Conservation (phyloP, 2,888 invertebrate genomes). For the Sesia apiformis region DNA sequence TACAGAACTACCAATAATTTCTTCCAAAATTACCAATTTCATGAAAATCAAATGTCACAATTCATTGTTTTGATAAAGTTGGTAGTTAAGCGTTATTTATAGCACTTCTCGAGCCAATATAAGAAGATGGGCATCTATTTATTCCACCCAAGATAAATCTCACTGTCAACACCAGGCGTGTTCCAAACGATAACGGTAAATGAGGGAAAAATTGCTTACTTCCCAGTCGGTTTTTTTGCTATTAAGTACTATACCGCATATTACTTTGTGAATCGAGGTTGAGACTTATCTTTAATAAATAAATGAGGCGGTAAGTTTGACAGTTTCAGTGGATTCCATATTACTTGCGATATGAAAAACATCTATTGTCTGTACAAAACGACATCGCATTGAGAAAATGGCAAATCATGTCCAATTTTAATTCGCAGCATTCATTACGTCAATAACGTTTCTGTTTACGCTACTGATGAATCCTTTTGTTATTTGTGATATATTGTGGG, state of each 20-base stretch:
- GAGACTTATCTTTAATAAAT: too few species aligned
- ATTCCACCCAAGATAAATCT: conserved; percentile 11
- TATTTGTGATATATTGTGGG: conserved; percentile 6
- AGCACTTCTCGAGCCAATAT: not conserved
- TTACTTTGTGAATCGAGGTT: too few species aligned
- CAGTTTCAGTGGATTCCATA: too few species aligned
- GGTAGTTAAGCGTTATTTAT: conserved; percentile 1
- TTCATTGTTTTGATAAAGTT: conserved; percentile 4
- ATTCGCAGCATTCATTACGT: not conserved
- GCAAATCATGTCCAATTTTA: not conserved
- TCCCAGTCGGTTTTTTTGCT: not conserved
- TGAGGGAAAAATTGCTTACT: conserved; percentile 15
- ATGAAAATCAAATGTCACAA: not conserved
- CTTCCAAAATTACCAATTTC: not conserved
- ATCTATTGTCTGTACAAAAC: too few species aligned
- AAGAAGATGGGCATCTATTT: conserved; percentile 1
- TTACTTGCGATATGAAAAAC: too few species aligned
- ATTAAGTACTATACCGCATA: too few species aligned
- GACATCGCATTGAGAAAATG: not conserved
- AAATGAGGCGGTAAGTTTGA: too few species aligned
- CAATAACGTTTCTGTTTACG: not conserved
- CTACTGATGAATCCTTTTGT: conserved; percentile 3
- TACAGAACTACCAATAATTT: too few species aligned
- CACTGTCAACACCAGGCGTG: conserved; percentile 16
- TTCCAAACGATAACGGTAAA: conserved; percentile 10